Evolutionary conservation across 2,797 vertebrate species (phyloP).

Genomic region (Characodon lateralis): DNA sequence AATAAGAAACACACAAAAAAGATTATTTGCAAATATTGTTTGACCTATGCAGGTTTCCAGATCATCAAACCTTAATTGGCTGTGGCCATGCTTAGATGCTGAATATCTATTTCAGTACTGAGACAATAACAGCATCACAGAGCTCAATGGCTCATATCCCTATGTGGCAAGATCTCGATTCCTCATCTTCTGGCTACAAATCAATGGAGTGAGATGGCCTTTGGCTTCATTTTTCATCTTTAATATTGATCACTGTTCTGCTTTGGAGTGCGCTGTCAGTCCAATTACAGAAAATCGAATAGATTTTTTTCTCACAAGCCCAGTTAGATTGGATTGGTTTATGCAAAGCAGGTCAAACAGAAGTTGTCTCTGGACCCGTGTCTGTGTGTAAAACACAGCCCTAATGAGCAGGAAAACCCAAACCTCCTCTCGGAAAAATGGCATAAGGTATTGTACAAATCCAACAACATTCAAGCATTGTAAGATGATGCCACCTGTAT

Average conservation of each 20-base stretch:
- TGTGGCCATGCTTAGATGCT: constrained; percentile 51
- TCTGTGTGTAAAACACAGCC: constrained; percentile 75
- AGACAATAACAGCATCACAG: constrained; percentile 74
- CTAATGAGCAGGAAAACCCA: constrained; percentile 72
- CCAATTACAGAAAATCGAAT: constrained; percentile 82
- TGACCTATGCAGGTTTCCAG: constrained; percentile 64
- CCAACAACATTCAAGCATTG: constrained; percentile 15
- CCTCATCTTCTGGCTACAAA: constrained; percentile 68
- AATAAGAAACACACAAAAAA: constrained; percentile 34
- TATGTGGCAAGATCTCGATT: constrained; percentile 70
- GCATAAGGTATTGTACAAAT: constrained; percentile 9
- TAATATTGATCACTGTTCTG: constrained; percentile 78
- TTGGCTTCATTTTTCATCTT: constrained; percentile 84
- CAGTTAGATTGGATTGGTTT: constrained; percentile 79
- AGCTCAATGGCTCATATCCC: constrained; percentile 72
- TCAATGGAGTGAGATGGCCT: constrained; percentile 78
- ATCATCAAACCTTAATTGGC: constrained; percentile 68
- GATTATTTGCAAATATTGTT: constrained; percentile 45
- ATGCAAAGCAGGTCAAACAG: constrained; percentile 82
- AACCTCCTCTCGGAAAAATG: constrained; percentile 9
- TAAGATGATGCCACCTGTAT: constrained; percentile 27
- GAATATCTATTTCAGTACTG: constrained; percentile 62
- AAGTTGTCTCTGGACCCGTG: constrained; percentile 72
- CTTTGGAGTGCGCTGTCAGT: constrained; percentile 80
- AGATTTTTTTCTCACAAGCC: constrained; percentile 79